Evolutionary conservation across 37 sponge, comb jelly and placozoan species (phyloP).

Genomic region (Beroe forskalii): DNA sequence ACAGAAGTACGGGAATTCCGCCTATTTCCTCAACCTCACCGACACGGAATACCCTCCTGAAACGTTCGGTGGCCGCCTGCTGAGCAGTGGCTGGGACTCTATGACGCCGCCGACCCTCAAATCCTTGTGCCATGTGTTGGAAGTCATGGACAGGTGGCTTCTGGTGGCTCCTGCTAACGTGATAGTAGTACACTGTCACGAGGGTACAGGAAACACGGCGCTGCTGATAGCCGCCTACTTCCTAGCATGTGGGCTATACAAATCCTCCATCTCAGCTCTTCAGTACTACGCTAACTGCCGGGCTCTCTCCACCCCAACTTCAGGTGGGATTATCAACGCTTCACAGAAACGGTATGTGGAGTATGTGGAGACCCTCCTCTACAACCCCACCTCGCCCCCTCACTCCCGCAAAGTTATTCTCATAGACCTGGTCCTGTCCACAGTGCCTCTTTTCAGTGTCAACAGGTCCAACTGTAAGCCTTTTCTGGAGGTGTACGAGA

Average conservation of each 20-base stretch:
- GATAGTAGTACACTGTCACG: conserved; percentile 27
- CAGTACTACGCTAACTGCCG: conserved; percentile 51
- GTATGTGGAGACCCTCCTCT: conserved; percentile 40
- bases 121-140: conserved; percentile 9
- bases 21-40: conserved; percentile 54
- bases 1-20: conserved; percentile 1
- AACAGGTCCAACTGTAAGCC: conserved; percentile 58
- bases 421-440: background rate
- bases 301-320: background rate
- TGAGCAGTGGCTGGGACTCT: conserved; percentile 11
- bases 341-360: conserved; percentile 48
- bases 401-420: conserved; percentile 34
- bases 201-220: conserved; percentile 47
- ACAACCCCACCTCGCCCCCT: background rate
- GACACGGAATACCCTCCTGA: background rate
- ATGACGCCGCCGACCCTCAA: background rate
- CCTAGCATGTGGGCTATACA: conserved; percentile 52
- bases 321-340: conserved; percentile 20
- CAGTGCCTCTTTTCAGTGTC: conserved; percentile 55
- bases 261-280: conserved; percentile 20
- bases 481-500: conserved; percentile 53
- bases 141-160: conserved; percentile 62
- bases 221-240: conserved; percentile 30
- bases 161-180: conserved; percentile 19
- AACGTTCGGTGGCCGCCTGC: conserved; percentile 5